Base-by-base conservation (phyloP, 37 sponge, comb jelly and placozoan genomes). In the Tethya wilhelma region DNA sequence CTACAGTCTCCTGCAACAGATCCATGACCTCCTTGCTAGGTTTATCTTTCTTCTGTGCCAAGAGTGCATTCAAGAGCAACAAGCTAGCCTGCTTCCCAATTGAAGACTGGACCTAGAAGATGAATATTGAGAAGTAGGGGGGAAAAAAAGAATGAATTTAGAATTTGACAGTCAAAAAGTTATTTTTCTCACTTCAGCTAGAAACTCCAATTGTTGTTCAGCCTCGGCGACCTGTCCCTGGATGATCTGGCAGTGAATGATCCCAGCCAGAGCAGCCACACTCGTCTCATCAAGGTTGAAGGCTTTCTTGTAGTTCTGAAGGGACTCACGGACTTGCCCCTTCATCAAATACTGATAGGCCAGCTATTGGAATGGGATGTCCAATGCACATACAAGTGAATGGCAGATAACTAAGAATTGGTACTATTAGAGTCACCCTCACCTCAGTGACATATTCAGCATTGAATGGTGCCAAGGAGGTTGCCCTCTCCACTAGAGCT, bases 191-290 rank as follows among this genome's bases (percentile, higher is more conserved):
- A 94, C 79, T 73, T 97, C 98, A 64, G 79, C 49, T 0, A 97
- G 83, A 56, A 97, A 94, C 59, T 97, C 98, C 78, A 97, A 82
- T 74, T 97, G 98, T 60, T 94, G 96, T 69, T 86, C 88, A 20
- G 99, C 96, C 42, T 95, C 94, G 6, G 69, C 92, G 1, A 86
- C 1, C 17, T 90, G 73, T n/a, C 89, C 90, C 38, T 77, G 69
- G 38, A 88, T 14, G 39, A 98, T 49, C 80, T 95, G 93, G 59
- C 99, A 95, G 76, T 86, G 81, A 17, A 93, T 90, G 38, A 91
- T 75, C 22, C 97, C 97, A 12, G 86, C 53, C 56, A 93, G 75
- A 19, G 92, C 97, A 58, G 75, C 37, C 12, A 97, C 70, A 70
- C 92, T 93, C 40, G 90, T 91, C 37, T 93, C 94, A 84, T 93